A percentile compares a stretch with the other conserved stretches of the same genome.
These are phyloP conservation scores for Okapia johnstoni DNA, from an alignment of 2,113 vertebrate genomes.

Conservation along the genomic window DNA sequence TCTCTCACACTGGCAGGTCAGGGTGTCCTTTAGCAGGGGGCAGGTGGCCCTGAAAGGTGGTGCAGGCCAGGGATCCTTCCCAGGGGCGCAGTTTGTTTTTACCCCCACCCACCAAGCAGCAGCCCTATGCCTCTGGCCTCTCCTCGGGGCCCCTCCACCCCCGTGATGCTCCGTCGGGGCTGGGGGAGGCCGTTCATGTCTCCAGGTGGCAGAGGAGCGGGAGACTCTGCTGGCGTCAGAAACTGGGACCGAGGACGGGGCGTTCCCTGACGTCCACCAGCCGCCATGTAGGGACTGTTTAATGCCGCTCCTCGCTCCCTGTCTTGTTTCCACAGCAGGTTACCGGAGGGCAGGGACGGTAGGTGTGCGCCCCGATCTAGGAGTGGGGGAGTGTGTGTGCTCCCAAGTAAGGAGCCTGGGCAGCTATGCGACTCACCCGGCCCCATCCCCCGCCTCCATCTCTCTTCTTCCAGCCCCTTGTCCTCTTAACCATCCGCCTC, in stretches of 20 bases:
- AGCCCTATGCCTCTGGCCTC: not conserved
- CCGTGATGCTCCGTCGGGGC: accelerated
- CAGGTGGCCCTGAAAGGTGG: not conserved
- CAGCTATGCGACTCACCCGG: accelerated
- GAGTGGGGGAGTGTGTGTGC: not conserved
- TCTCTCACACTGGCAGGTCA: not conserved
- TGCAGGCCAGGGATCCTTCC: accelerated
- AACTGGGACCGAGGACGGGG: accelerated
- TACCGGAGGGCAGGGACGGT: not conserved
- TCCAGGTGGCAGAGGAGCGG: accelerated
- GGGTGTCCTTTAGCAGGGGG: not conserved
- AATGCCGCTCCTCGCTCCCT: accelerated
- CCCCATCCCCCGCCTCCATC: accelerated
- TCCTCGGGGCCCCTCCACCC: accelerated
- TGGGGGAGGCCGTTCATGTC: accelerated
- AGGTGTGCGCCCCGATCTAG: accelerated
- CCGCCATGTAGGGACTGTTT: accelerated
- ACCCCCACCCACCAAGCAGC: not conserved
- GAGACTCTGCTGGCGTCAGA: not conserved
- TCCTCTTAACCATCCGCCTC: not conserved
- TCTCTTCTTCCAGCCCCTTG: accelerated
- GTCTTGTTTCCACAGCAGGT: not conserved
- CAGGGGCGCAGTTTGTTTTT: no score
- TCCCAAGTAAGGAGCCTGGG: not conserved
- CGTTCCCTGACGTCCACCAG: accelerated